Percentiles rank a stretch among this genome's conserved stretches.
Conservation (phyloP, 2,888 invertebrate genomes). For the Sclerodermus sp. region DNA sequence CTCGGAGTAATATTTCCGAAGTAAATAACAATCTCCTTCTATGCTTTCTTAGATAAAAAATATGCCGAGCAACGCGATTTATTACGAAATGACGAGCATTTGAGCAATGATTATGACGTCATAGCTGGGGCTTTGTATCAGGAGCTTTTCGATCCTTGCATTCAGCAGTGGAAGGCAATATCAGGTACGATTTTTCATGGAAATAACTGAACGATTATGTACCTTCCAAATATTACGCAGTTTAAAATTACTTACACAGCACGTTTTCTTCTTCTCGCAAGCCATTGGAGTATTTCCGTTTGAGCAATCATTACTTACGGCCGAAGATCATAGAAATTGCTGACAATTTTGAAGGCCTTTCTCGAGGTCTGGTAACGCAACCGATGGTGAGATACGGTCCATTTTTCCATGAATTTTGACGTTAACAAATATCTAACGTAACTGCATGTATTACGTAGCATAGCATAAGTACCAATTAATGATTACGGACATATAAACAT, state of each 20-base stretch:
- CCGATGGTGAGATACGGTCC: slow-evolving; percentile 64
- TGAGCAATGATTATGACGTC: slow-evolving; percentile 16
- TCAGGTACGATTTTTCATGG: slow-evolving; percentile 35
- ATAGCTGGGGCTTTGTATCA: slow-evolving; percentile 65
- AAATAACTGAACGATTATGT: neutral
- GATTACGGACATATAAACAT: too few species aligned
- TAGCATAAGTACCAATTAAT: too few species aligned
- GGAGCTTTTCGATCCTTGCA: slow-evolving; percentile 70
- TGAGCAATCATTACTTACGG: slow-evolving; percentile 64
- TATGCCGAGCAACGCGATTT: too few species aligned
- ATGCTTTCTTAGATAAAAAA: neutral
- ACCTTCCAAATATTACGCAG: too few species aligned
- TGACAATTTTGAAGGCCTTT: slow-evolving; percentile 61
- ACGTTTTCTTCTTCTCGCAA: slow-evolving; percentile 12
- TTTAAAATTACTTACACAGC: slow-evolving; percentile 1
- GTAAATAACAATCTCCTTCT: too few species aligned
- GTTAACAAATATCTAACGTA: too few species aligned
- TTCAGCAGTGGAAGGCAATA: slow-evolving; percentile 61
- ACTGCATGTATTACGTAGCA: too few species aligned
- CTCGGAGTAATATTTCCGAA: too few species aligned
- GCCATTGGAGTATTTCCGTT: slow-evolving; percentile 40
- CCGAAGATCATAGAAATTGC: slow-evolving; percentile 61
- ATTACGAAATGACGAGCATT: too few species aligned
- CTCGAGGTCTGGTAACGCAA: slow-evolving; percentile 63
- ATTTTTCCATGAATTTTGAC: slow-evolving; percentile 60